These are phyloP conservation scores for Semibalanus balanoides DNA, from an alignment of 1,140 invertebrate species.

Conservation along the genomic window DNA sequence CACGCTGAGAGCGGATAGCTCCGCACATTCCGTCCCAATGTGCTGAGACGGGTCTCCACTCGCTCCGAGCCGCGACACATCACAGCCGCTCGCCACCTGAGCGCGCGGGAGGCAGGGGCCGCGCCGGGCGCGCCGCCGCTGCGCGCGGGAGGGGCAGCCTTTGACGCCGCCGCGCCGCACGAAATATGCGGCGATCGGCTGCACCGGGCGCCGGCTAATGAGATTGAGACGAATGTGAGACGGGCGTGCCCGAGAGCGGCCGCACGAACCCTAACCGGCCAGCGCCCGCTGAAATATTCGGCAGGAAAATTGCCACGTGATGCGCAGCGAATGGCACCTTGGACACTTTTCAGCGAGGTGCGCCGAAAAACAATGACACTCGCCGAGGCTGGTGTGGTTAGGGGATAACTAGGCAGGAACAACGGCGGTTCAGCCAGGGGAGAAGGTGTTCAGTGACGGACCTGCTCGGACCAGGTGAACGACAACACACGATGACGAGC, in stretches of 20 bases:
- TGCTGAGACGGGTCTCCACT: background rate
- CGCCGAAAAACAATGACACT: background rate
- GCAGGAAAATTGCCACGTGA: background rate
- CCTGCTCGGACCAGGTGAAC: too few relatives aligned
- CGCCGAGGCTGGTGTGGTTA: background rate
- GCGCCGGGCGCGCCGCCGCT: too few relatives aligned
- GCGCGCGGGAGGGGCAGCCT: background rate
- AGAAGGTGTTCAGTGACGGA: too few relatives aligned
- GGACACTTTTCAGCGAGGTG: background rate
- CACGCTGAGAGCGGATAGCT: too few relatives aligned
- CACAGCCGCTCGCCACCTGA: too few relatives aligned
- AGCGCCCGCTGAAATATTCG: background rate
- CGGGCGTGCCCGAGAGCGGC: background rate
- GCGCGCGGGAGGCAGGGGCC: too few relatives aligned
- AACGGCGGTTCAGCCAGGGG: too few relatives aligned
- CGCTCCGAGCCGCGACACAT: background rate
- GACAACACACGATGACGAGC: too few relatives aligned
- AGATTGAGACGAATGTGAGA: background rate
- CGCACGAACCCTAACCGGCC: too few relatives aligned
- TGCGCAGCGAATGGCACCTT: background rate
- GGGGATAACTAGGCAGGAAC: background rate
- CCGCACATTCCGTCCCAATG: too few relatives aligned
- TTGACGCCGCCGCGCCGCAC: background rate
- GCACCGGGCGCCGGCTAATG: background rate
- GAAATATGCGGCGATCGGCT: background rate